Conservation (phyloP, 2,888 invertebrate species). For the Octodonta nipae region DNA sequence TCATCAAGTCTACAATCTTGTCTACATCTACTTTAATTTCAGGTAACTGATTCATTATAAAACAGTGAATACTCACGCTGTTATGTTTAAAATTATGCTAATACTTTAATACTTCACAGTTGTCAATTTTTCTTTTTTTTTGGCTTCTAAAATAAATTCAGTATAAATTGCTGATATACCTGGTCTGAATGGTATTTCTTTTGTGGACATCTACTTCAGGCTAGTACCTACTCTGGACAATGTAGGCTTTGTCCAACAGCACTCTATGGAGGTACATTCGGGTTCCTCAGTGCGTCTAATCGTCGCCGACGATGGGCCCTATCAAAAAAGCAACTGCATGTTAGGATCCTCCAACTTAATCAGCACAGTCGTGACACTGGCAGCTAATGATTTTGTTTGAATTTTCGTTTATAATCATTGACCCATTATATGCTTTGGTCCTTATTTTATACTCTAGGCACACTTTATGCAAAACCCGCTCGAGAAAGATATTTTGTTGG, state of each 20-base stretch:
- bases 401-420: constrained; percentile 9
- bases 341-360: constrained; percentile 13
- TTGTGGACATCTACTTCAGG: background rate
- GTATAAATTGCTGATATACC: background rate
- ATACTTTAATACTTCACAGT: constrained; percentile 12
- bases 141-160: too few species aligned
- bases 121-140: constrained; percentile 8
- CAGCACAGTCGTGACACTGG: constrained; percentile 11
- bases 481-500: too few species aligned
- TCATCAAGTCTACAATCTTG: background rate
- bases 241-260: constrained; percentile 5
- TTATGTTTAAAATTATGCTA: too few species aligned
- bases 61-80: constrained; percentile 1
- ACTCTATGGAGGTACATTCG: constrained; percentile 7
- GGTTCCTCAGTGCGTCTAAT: constrained; percentile 11
- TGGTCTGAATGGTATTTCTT: background rate
- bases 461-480: too few species aligned
- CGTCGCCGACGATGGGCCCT: constrained; percentile 10
- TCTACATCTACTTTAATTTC: background rate
- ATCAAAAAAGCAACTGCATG: constrained; percentile 12
- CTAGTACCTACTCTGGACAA: background rate
- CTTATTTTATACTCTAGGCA: constrained; percentile 16
- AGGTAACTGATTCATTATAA: constrained; percentile 1
- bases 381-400: constrained; percentile 5
- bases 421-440: constrained; percentile 10